Evolutionary conservation across 2,113 vertebrate genomes (phyloP).

Genomic region (Spheniscus mendiculus): DNA sequence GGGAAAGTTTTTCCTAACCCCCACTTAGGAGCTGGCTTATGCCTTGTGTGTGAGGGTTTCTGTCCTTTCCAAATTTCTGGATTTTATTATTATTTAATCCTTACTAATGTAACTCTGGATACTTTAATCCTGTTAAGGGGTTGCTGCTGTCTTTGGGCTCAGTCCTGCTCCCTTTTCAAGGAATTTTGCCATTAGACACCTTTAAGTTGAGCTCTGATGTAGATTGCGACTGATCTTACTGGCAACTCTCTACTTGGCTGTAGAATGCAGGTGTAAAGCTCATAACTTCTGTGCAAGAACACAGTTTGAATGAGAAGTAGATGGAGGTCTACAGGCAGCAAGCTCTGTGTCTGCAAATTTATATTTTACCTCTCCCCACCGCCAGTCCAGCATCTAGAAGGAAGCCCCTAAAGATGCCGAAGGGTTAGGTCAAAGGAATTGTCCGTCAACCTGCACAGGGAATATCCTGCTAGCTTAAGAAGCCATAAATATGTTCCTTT

Average conservation of each 20-base stretch:
- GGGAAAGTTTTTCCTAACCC: background rate
- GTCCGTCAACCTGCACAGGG: background rate
- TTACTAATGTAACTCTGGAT: constrained; percentile 1
- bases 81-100: constrained; percentile 49
- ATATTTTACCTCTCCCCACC: background rate
- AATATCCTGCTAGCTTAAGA: background rate
- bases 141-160: constrained; percentile 49
- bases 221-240: background rate
- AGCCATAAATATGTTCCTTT: constrained; percentile 36
- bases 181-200: constrained; percentile 37
- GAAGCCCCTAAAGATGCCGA: background rate
- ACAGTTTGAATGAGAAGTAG: background rate
- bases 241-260: background rate
- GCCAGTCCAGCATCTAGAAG: background rate
- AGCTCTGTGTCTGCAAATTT: background rate
- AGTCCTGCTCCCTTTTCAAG: constrained; percentile 44
- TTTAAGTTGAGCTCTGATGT: background rate
- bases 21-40: background rate
- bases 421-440: background rate
- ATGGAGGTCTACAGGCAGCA: background rate
- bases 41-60: background rate
- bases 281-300: background rate
- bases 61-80: constrained; percentile 43
- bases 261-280: background rate
- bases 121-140: constrained; percentile 12